These are phyloP conservation scores for Shinisaurus crocodilurus DNA, from an alignment of 2,113 vertebrate species.

Conservation along the genomic window DNA sequence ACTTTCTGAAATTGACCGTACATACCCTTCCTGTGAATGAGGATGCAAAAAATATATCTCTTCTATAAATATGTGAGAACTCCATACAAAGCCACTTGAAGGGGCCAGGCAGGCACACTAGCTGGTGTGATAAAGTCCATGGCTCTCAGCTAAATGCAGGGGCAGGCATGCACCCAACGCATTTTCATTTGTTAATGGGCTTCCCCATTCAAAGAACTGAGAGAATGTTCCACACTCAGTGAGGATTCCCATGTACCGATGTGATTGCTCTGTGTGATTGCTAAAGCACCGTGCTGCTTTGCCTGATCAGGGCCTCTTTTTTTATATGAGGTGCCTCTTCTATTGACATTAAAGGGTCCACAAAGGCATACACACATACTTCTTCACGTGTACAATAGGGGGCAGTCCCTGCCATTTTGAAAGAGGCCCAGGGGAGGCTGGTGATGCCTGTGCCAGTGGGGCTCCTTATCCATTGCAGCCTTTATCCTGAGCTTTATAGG, in stretches of 20 bases:
- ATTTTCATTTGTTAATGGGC: not conserved
- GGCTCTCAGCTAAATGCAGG: not conserved
- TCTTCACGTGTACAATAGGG: not conserved
- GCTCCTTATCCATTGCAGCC: no score
- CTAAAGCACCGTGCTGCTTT: not conserved
- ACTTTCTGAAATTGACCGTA: not conserved
- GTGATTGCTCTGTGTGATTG: not conserved
- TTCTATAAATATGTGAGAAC: not conserved
- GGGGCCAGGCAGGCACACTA: not conserved
- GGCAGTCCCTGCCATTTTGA: not conserved
- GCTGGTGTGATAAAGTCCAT: not conserved
- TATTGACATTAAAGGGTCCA: not conserved
- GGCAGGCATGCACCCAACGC: not conserved
- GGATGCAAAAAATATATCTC: not conserved
- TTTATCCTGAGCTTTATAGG: no score
- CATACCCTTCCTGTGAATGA: not conserved
- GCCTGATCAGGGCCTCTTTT: not conserved
- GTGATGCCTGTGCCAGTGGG: no score
- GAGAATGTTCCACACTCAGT: not conserved
- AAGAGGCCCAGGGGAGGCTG: no score
- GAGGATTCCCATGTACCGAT: not conserved
- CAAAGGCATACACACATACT: no score
- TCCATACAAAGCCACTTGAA: not conserved
- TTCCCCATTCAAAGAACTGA: not conserved
- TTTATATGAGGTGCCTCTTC: not conserved